These are phyloP conservation scores for Iguana delicatissima DNA, from an alignment of 2,797 vertebrate genomes.

Conservation along the genomic window DNA sequence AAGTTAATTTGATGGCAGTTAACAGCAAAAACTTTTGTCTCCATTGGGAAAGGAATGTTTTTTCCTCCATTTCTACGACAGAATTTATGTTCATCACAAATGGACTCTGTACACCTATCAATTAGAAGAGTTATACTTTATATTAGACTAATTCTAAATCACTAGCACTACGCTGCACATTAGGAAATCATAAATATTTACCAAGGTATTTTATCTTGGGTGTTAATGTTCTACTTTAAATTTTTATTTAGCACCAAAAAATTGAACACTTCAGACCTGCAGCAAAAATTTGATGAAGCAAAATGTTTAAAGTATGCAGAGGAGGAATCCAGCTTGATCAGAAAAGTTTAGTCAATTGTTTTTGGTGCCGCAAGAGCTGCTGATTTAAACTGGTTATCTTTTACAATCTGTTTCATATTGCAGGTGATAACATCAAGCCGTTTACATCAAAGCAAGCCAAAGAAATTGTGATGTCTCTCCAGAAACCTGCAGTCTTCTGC, in stretches of 20 bases:
- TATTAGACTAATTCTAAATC: conserved; percentile 55
- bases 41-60: not conserved
- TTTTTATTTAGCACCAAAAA: conserved; percentile 42
- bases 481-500: conserved; percentile 89
- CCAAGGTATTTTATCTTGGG: conserved; percentile 34
- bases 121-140: conserved; percentile 3
- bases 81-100: conserved; percentile 1
- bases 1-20: too few species aligned
- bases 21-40: not conserved
- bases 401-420: conserved; percentile 44
- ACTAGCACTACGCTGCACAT: conserved; percentile 43
- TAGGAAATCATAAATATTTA: conserved; percentile 56
- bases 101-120: conserved; percentile 20
- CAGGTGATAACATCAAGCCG: conserved; percentile 81
- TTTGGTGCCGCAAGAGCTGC: conserved; percentile 17
- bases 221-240: conserved; percentile 45
- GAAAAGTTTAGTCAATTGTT: conserved; percentile 39
- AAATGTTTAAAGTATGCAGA: conserved; percentile 20
- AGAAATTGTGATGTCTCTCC: conserved; percentile 84
- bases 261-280: conserved; percentile 28
- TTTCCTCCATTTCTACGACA: not conserved
- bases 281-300: conserved; percentile 28
- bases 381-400: conserved; percentile 44
- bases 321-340: conserved; percentile 32
- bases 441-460: conserved; percentile 86